Evolutionary conservation across 2,113 vertebrate species (phyloP).

Genomic region (Merops nubicus): DNA sequence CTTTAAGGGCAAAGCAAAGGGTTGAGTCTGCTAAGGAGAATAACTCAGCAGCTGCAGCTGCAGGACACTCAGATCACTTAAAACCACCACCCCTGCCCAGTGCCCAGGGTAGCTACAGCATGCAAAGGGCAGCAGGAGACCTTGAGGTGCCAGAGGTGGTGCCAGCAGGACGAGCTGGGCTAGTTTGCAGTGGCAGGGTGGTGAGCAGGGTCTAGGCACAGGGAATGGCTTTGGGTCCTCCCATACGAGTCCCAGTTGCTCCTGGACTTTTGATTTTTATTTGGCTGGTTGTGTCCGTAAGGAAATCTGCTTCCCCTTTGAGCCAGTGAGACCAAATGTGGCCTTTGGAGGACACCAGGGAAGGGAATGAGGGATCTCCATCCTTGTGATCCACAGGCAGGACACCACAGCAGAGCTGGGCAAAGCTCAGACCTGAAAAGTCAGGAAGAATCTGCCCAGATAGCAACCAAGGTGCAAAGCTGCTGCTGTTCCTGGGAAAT

Average conservation of each 20-base stretch:
- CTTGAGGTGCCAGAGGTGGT: background rate
- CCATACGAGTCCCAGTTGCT: background rate
- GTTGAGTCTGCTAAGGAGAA: background rate
- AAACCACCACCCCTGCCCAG: no score
- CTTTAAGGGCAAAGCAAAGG: background rate
- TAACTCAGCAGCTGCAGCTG: background rate
- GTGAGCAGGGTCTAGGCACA: background rate
- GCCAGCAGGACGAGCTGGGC: background rate
- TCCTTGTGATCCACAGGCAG: background rate
- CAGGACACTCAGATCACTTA: background rate
- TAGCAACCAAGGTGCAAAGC: accelerated
- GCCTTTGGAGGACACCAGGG: background rate
- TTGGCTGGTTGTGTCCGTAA: background rate
- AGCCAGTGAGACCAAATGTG: background rate
- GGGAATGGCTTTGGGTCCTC: background rate
- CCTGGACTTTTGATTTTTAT: background rate
- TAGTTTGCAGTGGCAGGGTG: background rate
- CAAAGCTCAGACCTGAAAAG: background rate
- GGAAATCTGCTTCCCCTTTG: background rate
- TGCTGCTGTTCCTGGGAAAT: background rate
- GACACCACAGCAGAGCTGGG: background rate
- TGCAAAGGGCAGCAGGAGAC: background rate
- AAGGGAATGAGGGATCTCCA: background rate
- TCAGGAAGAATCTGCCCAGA: background rate
- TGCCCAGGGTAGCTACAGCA: background rate